Conservation (phyloP, 2,888 invertebrate genomes). For the Rhagonycha fulva region DNA sequence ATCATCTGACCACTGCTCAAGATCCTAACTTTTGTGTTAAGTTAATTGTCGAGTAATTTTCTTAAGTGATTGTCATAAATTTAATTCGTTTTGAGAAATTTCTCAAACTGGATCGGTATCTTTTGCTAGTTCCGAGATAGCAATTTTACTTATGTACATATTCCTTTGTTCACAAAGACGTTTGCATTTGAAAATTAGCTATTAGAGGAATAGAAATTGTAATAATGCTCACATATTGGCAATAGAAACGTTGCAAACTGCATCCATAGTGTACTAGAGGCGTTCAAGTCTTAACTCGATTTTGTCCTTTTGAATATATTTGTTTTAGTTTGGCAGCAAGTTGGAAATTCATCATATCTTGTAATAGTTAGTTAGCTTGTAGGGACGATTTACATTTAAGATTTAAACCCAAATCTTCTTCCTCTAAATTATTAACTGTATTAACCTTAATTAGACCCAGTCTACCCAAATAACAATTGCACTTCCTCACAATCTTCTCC, state of each 20-base stretch:
- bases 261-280: constrained; percentile 36
- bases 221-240: constrained; percentile 44
- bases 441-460: constrained; percentile 24
- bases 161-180: constrained; percentile 10
- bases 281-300: constrained; percentile 35
- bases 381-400: constrained; percentile 30
- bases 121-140: not conserved
- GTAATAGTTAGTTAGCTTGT: constrained; percentile 31
- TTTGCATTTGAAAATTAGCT: constrained; percentile 37
- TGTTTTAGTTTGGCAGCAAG: constrained; percentile 29
- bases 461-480: constrained; percentile 9
- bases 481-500: not conserved
- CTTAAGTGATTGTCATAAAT: constrained; percentile 43
- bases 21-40: constrained; percentile 39
- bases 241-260: constrained; percentile 31
- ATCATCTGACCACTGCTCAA: constrained; percentile 41
- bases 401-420: constrained; percentile 27
- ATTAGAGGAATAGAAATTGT: constrained; percentile 44
- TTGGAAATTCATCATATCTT: constrained; percentile 30
- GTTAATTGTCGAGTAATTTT: constrained; percentile 44
- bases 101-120: not conserved
- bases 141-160: not conserved
- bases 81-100: constrained; percentile 13
- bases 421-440: constrained; percentile 25
- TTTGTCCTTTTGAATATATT: constrained; percentile 37